phyloP scores from a whole-genome alignment of 2,113 vertebrate species.

The Ceyx cyanopectus region DNA sequence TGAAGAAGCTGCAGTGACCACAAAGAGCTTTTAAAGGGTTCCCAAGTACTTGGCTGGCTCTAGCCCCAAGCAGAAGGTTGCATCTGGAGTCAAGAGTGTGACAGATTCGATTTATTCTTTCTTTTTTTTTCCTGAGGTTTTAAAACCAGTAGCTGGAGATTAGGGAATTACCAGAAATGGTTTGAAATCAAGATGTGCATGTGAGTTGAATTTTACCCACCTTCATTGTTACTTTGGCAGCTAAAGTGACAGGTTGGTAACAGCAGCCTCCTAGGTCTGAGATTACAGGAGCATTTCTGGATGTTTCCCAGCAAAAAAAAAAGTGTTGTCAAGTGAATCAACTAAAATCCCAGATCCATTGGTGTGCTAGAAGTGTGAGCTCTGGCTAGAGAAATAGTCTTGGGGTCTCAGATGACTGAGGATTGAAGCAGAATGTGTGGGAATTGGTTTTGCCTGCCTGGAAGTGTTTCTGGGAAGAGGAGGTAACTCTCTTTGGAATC shows the following conservation, averaged over 20 bases:
- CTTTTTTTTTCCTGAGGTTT: neutral
- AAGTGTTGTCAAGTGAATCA: neutral
- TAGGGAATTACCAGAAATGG: neutral
- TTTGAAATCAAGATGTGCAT: neutral
- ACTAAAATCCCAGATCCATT: neutral
- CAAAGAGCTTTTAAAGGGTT: neutral
- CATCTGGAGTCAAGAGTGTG: neutral
- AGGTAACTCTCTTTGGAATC: neutral
- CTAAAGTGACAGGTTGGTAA: neutral
- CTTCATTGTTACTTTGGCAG: neutral
- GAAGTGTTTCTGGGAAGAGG: neutral
- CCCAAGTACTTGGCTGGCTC: neutral
- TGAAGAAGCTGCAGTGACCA: neutral
- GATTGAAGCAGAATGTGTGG: neutral
- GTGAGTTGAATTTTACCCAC: neutral
- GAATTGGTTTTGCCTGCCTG: neutral
- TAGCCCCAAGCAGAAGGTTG: neutral
- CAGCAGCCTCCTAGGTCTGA: neutral
- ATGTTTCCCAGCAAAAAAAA: neutral
- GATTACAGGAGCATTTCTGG: neutral
- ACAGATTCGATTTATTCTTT: neutral
- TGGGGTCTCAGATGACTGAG: neutral
- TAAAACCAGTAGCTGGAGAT: neutral
- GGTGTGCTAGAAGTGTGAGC: neutral
- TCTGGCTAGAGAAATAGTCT: neutral